Evolutionary conservation across 1,140 invertebrate species (phyloP), one percentile per base, ranked within the genome.

Genomic region (silkworm (Bombyx mori)): DNA sequence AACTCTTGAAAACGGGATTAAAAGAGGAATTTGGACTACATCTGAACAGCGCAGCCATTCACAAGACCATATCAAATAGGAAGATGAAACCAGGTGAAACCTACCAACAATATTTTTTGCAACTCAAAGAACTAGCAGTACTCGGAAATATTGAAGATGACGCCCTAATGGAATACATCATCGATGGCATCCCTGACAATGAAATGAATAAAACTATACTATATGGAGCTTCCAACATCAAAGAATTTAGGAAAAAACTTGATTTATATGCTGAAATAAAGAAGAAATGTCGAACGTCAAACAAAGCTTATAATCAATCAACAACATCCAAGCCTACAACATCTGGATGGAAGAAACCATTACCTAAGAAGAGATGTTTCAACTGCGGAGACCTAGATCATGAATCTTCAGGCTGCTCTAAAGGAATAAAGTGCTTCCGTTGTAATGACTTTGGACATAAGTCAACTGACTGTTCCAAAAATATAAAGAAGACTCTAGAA

Each of bases 101-200:
- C 2, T 60, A 53, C 18, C 63, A 66, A 54, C 57, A 62, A 42
- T 66, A 66, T 26, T 66, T 62, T 18, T 44, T 62, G 2, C 9
- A 48, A 8, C 57, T 62, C 60, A 62, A 62, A 42, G 71, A 73
- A 46, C 63, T 79, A 10, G 69, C 70, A 9, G 43, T 64, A 8
- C 69, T 69, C 47, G 71, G 58, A 2, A 53, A 69, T 6, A 54
- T 79, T 44, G 78, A 81, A 52, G 61, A 66, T 12, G 54, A 51
- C 7, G 59, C 71, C 7, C n/a, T 49, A 12, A 49, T 49, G 8
- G n/a, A 49, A 49, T 49, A 49, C 22, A 49, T 18, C 8, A 50
- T 12, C 22, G 48, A 50, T n/a, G 48, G n/a, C n/a, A 50, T 12
- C 8, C 5, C 12, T 8, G n/a, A 18, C 26, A 26, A 1, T 9